Evolutionary conservation across 1,140 invertebrate species (phyloP), one percentile per base, ranked within the genome.

Genomic region (Zaprionus capensis): DNA sequence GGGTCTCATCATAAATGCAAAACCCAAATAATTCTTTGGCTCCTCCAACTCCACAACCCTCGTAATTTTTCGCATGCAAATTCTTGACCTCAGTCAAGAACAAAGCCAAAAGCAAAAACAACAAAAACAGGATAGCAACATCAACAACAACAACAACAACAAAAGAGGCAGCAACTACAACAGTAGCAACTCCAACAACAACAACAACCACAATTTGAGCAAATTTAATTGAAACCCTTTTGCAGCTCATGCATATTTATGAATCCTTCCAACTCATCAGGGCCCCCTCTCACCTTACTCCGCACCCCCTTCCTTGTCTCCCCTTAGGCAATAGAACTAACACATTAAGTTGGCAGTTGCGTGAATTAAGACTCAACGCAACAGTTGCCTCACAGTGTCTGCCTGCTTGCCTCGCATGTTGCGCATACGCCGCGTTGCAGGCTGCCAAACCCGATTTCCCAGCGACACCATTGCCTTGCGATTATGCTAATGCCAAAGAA

Each of bases 221-320:
- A 82, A 88, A 90, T 88, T 85, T 90, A 88, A 90, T 88, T 88
- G 85, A 90, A 88, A 80, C 78, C 85, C 78, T 75, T 76, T 74
- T 74, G 58, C 81, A n/a, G 78, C 84, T 88, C 79, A 88, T 88
- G 81, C 85, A 88, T 88, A 88, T 88, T 88, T 90, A 88, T 88
- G 75, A 81, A 63, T 55, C 38, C n/a, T 46, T 17, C 6, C 68
- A 22, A 20, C 20, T 22, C 20, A 17, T 12, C 31, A 41, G 22
- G 24, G 0, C 41, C 41, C n/a, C n/a, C 15, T 5, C 41, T 15
- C 15, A 11, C 9, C 15, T 41, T n/a, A 17, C n/a, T 7, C 0
- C 6, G n/a, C 2, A 5, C 41, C 6, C 41, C 6, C 41, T 3
- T 1, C 41, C 31, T 28, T 31, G 7, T 31, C 28, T 0, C 2